These are phyloP conservation scores for Colletes gigas DNA, from an alignment of 1,140 invertebrate genomes.

Conservation along the genomic window DNA sequence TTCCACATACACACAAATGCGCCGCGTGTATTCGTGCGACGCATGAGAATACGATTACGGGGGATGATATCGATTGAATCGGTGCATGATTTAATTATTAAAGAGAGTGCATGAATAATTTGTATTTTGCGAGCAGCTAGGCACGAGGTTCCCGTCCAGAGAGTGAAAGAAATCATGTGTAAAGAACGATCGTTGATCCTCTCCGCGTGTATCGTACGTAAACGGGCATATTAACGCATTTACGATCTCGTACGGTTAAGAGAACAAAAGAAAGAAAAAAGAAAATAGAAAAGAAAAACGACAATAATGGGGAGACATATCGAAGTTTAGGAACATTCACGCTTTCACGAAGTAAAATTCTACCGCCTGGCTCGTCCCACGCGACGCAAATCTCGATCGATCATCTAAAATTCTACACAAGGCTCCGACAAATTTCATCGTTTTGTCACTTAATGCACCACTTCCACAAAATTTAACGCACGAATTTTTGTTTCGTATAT, in stretches of 20 bases:
- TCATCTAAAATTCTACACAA: slow-evolving; percentile 73
- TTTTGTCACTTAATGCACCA: slow-evolving; percentile 68
- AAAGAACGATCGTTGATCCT: not conserved
- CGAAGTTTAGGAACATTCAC: slow-evolving; percentile 18
- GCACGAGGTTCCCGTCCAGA: not conserved
- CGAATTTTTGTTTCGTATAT: slow-evolving; percentile 68
- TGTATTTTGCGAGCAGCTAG: slow-evolving; percentile 56
- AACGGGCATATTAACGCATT: not conserved
- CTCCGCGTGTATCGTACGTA: not conserved
- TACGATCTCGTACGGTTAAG: not conserved
- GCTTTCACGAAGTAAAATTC: slow-evolving; percentile 18
- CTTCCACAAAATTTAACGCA: slow-evolving; percentile 74
- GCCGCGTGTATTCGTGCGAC: slow-evolving; percentile 64
- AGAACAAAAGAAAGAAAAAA: no score
- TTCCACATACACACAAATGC: slow-evolving; percentile 75
- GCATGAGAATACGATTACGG: slow-evolving; percentile 70
- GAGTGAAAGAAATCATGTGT: not conserved
- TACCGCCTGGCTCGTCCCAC: slow-evolving; percentile 42
- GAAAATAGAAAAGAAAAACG: not conserved
- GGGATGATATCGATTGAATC: slow-evolving; percentile 76
- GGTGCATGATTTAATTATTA: slow-evolving; percentile 79
- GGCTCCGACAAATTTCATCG: slow-evolving; percentile 61
- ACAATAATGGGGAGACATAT: not conserved
- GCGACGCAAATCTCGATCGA: slow-evolving; percentile 58
- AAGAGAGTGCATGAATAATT: slow-evolving; percentile 75